Evolutionary conservation across 1,140 invertebrate genomes (phyloP).

Genomic region (Drosophila seguyi): DNA sequence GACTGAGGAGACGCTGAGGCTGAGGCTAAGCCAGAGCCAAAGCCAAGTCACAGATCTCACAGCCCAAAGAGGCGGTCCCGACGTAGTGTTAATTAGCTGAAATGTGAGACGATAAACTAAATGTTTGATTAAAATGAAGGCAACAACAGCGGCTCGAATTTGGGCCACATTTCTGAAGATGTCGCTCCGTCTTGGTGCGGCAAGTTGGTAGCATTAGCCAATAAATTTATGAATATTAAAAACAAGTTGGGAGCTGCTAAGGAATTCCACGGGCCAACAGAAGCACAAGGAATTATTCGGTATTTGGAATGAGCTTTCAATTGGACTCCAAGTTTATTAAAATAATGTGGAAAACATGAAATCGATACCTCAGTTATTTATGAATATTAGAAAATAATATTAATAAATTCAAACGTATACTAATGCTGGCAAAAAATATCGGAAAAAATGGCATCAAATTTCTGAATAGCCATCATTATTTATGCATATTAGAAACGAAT

Average conservation of each 20-base stretch:
- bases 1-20: background rate
- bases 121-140: slow-evolving; percentile 76
- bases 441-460: slow-evolving; percentile 12
- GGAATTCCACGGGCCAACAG: slow-evolving; percentile 25
- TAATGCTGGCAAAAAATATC: background rate
- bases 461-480: slow-evolving; percentile 40
- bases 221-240: slow-evolving; percentile 62
- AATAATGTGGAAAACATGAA: slow-evolving; percentile 14
- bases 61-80: slow-evolving; percentile 66
- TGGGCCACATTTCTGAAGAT: slow-evolving; percentile 41
- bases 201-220: slow-evolving; percentile 52
- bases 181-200: slow-evolving; percentile 26
- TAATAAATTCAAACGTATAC: slow-evolving; percentile 17
- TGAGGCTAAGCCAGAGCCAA: background rate
- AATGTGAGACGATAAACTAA: slow-evolving; percentile 84
- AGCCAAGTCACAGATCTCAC: slow-evolving; percentile 13
- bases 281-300: slow-evolving; percentile 4
- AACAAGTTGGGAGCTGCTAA: slow-evolving; percentile 17
- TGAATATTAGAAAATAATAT: slow-evolving; percentile 15
- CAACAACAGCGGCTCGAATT: slow-evolving; percentile 57
- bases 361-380: slow-evolving; percentile 1
- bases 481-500: slow-evolving; percentile 42
- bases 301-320: slow-evolving; percentile 7
- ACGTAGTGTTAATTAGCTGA: slow-evolving; percentile 79
- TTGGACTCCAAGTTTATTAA: background rate